Base-by-base conservation (phyloP, 2,888 invertebrate species). In the Alviniconcha strummeri region DNA sequence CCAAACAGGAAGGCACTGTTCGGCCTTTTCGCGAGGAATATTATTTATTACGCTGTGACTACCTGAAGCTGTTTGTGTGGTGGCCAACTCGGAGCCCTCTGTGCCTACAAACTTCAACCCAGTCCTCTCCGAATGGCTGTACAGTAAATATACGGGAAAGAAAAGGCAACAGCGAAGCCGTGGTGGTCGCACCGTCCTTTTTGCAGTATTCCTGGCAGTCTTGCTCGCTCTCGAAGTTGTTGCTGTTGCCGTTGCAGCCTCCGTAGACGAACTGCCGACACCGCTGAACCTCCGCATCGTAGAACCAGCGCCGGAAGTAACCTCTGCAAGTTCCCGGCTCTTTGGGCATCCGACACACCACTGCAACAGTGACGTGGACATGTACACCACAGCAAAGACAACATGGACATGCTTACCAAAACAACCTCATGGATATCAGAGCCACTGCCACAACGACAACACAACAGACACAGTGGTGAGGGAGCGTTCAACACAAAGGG, bases 251-350 rank as follows among this genome's bases (percentile, higher is more conserved):
- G 0, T 90, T 91, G 88, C 94, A 94, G 1, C 94, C 93, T n/a
- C 95, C 96, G 89, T 96, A 98, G 0, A 94, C 94, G 94, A 97
- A 98, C 87, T 95, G 94, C 83, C 95, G 94, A 92, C 98, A 98
- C 64, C 94, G 93, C n/a, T 95, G 95, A 0, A 94, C 93, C 0
- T 90, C 89, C 17, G 83, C 81, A 91, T 97, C 96, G 94, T 95
- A 97, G 94, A 96, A 97, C 94, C 95, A 96, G 93, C 96, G 96
- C 11, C 85, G 85, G 56, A 90, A 86, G 79, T 87, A 86, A 74
- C 89, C 91, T 56, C 87, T 82, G 85, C 93, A 91, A 75, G 86
- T 86, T 0, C 84, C 85, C 0, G 79, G 8, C 52, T 83, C 72
- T 17, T 17, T 57, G 8, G 11, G 9, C 71, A 84, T 19, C 2